Base-by-base conservation (phyloP, 2,888 invertebrate genomes). In the Chydorus sphaericus region DNA sequence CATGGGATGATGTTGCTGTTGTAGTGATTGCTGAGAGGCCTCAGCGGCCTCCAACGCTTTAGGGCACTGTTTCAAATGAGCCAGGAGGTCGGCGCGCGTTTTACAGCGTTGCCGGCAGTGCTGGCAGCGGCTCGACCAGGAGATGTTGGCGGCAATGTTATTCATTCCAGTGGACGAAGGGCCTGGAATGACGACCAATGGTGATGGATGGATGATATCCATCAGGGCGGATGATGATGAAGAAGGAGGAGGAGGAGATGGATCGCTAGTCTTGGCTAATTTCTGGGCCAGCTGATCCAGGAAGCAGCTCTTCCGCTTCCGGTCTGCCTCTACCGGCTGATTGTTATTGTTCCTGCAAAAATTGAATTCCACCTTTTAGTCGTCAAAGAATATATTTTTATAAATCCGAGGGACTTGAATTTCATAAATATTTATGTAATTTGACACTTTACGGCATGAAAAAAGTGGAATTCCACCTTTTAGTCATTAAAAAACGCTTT, bases 91-190 rank as follows among this genome's bases (percentile, higher is more conserved):
- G 4, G 80, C 77, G 62, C 85, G 85, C 28, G 85, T 85, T 71
- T 89, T 89, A 70, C 88, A 90, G 59, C 88, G 77, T 68, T 86
- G 87, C 60, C 88, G 78, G 68, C 90, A 90, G 67, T 83, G 81
- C 69, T 87, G 87, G 67, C 90, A 90, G 58, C 89, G 77, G 52
- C 85, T 83, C 2, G 66, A 64, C 5, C 66, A 61, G 11, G 52
- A 52, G 8, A 36, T 38, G 20, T 33, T 39, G 48, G 48, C 53
- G 18, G 55, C 48, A n/a, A 38, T 39, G 8, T 48, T 48, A 23
- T 48, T 14, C 6, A 56, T 56, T 11, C 54, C 57, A 16, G 29
- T 54, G 48, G 18, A 18, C 4, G 54, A 8, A 1, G 28, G 44
- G 20, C 26, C 48, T 14, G 54, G 29, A 23, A 16, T 39, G 7